Evolutionary conservation across 2,797 vertebrate species (phyloP).

Genomic region (Channa striata): DNA sequence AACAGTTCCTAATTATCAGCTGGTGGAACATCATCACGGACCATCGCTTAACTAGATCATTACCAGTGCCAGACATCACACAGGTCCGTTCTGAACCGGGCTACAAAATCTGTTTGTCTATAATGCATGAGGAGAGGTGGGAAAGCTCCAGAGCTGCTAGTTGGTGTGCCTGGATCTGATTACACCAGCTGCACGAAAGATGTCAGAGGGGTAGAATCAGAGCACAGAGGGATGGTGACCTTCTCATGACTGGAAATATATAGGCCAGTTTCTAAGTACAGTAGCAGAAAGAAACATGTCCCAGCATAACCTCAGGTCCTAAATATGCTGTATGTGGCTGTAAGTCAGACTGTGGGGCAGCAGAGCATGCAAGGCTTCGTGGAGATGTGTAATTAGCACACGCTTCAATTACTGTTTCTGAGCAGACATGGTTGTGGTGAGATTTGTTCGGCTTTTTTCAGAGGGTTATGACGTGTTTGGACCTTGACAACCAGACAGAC

Average conservation of each 20-base stretch:
- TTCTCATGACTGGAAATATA: constrained; percentile 42
- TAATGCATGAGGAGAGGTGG: constrained; percentile 71
- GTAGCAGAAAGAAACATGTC: constrained; percentile 38
- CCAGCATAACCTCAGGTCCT: constrained; percentile 47
- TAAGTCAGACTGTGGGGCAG: constrained; percentile 22
- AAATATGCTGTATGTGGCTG: constrained; percentile 47
- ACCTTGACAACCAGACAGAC: constrained; percentile 8
- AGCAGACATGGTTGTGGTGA: constrained; percentile 1
- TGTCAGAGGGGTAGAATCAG: constrained; percentile 57
- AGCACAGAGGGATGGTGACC: constrained; percentile 42
- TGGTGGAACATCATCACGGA: constrained; percentile 38
- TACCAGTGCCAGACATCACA: constrained; percentile 26
- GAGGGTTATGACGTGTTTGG: not conserved
- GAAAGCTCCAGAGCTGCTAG: constrained; percentile 53
- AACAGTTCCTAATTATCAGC: constrained; percentile 50
- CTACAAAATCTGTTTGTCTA: constrained; percentile 66
- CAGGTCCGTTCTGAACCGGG: constrained; percentile 45
- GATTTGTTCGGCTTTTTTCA: not conserved
- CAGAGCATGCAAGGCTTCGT: constrained; percentile 32
- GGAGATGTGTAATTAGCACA: constrained; percentile 53
- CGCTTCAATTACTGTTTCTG: constrained; percentile 28
- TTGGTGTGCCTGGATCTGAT: constrained; percentile 65
- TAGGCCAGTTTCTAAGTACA: constrained; percentile 45
- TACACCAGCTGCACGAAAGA: constrained; percentile 58
- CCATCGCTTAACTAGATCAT: constrained; percentile 40